Conservation (phyloP, 2,888 invertebrate species). For the Stegana nigrithorax region DNA sequence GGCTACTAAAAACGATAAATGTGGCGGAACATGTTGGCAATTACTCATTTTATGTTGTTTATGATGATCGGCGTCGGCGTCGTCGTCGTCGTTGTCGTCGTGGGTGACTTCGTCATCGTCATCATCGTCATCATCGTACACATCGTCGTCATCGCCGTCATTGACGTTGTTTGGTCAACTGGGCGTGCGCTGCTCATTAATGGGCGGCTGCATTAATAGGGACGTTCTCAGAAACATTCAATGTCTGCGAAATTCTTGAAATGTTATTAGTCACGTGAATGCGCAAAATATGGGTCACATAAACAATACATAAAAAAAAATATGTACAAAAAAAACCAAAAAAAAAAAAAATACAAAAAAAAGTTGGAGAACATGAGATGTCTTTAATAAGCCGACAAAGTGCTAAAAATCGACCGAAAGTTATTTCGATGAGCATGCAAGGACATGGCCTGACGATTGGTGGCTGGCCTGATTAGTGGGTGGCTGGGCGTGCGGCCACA, state of each 20-base stretch:
- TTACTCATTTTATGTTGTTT: constrained; percentile 63
- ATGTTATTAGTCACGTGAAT: constrained; percentile 46
- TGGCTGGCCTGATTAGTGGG: background rate
- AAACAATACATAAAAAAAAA: too few species aligned
- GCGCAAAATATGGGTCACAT: constrained; percentile 21
- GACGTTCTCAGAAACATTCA: background rate
- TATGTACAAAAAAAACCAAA: background rate
- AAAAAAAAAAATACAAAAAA: background rate
- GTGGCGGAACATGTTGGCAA: constrained; percentile 56
- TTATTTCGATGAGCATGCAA: background rate
- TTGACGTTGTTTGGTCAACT: background rate
- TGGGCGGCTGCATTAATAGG: background rate
- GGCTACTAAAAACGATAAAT: constrained; percentile 37
- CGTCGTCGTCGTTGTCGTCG: too few species aligned
- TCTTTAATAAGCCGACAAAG: constrained; percentile 41
- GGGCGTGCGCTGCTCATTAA: constrained; percentile 4
- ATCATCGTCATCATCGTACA: constrained; percentile 31
- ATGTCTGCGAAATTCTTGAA: constrained; percentile 26
- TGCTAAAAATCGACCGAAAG: constrained; percentile 14
- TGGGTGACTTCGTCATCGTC: too few species aligned
- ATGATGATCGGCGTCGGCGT: too few species aligned
- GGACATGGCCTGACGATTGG: background rate
- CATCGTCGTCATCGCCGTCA: constrained; percentile 5
- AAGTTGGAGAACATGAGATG: constrained; percentile 27
- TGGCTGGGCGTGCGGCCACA: constrained; percentile 5